phyloP scores from a whole-genome alignment of 2,888 invertebrate genomes.

The Erpobdella octoculata region DNA sequence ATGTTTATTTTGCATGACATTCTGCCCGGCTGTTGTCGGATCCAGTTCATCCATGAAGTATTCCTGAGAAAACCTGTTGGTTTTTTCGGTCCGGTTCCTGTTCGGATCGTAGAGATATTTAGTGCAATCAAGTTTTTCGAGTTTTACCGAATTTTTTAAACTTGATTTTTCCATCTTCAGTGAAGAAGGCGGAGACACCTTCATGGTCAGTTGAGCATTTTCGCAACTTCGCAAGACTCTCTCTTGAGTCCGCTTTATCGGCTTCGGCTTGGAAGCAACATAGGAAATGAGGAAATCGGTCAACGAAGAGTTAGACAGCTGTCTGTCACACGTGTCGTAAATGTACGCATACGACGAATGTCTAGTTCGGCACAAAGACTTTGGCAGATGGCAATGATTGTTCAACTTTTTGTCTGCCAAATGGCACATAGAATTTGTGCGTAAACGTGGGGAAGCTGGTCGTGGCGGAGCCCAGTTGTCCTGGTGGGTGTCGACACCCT shows the following conservation, averaged over 20 bases:
- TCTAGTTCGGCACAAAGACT: not conserved
- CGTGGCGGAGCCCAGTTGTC: not conserved
- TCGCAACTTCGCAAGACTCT: not conserved
- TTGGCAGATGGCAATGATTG: not conserved
- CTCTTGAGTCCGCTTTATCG: not conserved
- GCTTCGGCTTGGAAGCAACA: conserved; percentile 3
- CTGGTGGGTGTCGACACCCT: not conserved
- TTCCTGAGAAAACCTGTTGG: not conserved
- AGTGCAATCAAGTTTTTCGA: no score
- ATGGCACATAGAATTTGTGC: not conserved
- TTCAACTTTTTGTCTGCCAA: not conserved
- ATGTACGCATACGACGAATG: conserved; percentile 7
- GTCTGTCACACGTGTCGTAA: conserved; percentile 17
- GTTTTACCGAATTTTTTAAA: no score
- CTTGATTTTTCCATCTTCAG: not conserved
- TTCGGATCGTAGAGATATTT: no score
- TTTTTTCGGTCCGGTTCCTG: not conserved
- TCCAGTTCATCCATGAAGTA: no score
- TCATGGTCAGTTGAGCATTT: not conserved
- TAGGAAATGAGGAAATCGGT: conserved; percentile 13
- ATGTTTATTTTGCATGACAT: no score
- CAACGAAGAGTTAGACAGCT: conserved; percentile 3
- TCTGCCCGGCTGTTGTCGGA: no score
- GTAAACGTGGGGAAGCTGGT: not conserved
- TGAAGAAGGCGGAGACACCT: not conserved